A percentile compares a stretch with the other conserved stretches of the same genome.
phyloP scores from a whole-genome alignment of 2,888 invertebrate genomes.

The Machimus atricapillus region DNA sequence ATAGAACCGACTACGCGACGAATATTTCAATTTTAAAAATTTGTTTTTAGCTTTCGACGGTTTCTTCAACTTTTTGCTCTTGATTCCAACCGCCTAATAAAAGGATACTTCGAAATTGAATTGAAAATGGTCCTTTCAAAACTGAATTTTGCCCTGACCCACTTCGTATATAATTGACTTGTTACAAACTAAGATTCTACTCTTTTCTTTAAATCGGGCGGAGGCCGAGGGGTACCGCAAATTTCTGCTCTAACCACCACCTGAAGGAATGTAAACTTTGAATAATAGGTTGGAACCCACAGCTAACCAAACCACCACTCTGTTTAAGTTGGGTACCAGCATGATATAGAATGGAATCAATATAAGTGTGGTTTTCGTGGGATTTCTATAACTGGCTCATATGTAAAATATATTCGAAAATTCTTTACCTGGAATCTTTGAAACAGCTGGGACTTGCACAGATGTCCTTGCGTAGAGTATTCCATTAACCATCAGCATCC shows the following conservation, averaged over 20 bases:
- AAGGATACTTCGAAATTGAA: background rate
- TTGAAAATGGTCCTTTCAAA: background rate
- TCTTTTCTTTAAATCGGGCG: background rate
- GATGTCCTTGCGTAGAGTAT: conserved; percentile 53
- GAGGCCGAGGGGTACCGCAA: background rate
- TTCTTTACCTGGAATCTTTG: conserved; percentile 12
- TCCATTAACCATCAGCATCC: conserved; percentile 58
- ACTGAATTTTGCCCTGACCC: background rate
- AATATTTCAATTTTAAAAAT: background rate
- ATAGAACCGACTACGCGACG: background rate
- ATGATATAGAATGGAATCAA: background rate
- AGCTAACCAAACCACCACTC: background rate
- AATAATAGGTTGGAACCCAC: background rate
- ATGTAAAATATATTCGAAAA: background rate
- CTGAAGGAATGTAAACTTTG: background rate
- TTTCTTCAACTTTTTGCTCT: background rate
- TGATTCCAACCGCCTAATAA: background rate
- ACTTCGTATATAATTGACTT: background rate
- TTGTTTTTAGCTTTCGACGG: background rate
- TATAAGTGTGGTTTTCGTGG: background rate
- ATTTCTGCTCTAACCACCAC: background rate
- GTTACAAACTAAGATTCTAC: background rate
- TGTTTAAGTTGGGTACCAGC: background rate
- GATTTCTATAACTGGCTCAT: background rate
- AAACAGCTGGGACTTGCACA: conserved; percentile 30